Evolutionary conservation across 2,888 invertebrate species (phyloP), one percentile per base, ranked within the genome.

Genomic region (Trichopria drosophilae): DNA sequence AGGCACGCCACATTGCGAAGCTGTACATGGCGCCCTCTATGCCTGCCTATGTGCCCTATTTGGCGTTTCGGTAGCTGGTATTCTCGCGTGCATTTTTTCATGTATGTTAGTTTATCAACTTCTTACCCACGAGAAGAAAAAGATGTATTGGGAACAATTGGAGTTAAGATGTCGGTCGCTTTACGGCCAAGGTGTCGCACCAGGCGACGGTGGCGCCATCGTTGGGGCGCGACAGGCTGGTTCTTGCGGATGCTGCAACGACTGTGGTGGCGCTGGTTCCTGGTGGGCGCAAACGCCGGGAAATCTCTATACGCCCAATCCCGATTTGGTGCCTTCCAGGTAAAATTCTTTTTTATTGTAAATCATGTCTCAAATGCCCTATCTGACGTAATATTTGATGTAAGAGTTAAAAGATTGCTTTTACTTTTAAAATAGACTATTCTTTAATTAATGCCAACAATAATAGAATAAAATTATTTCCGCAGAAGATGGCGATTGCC

Each of bases 71-170:
- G 93, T 93, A 18, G 88, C 89, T 61, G 93, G 93, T 0, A 93
- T 93, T 23, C 81, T 93, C 26, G 88, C 93, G 39, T 93, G 92
- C 77, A 92, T 93, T 60, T 93, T 92, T 73, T 90, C 92, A 59
- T 90, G 91, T 69, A 93, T 93, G 93, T 83, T 93, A 47, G 89
- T 93, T 7, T 93, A 93, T 71, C 93, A 93, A 73, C 79, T 93
- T 54, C 78, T 91, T 43, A 91, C 92, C 61, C 93, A 93, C 70
- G 93, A 93, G 76, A 86, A 90, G 56, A 93, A 93, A 79, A 93
- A 93, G 77, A 92, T 91, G 87, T 93, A 93, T 74, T 93, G 93
- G 93, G 92, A 92, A 66, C 92, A 93, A 77, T 70, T 93, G 73
- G 93, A 93, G 72, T 75, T 92, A 43, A 80, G 73, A 48, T 90